Conservation (phyloP, 2,888 invertebrate genomes). For the Macropis europaea region DNA sequence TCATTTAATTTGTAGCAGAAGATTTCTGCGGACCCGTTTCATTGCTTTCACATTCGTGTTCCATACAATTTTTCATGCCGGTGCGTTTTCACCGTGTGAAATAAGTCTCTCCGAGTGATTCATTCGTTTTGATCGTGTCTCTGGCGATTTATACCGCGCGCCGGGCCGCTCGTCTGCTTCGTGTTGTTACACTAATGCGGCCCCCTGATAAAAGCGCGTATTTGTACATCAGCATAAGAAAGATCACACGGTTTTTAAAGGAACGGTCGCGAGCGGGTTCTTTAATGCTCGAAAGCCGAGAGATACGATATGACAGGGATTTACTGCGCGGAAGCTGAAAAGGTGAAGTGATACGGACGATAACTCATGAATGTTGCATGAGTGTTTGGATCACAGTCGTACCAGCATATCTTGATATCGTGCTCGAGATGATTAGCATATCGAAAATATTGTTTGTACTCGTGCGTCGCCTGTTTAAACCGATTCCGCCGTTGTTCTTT, state of each 20-base stretch:
- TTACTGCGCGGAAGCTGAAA: slow-evolving; percentile 50
- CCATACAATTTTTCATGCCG: too few relatives aligned
- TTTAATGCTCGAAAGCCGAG: slow-evolving; percentile 35
- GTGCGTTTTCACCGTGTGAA: background rate
- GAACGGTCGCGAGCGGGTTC: slow-evolving; percentile 17
- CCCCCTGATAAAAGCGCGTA: background rate
- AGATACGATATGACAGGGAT: slow-evolving; percentile 52
- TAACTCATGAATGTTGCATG: slow-evolving; percentile 63
- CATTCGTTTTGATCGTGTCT: background rate
- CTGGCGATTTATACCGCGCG: background rate
- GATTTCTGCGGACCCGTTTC: too few relatives aligned
- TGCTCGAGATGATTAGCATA: slow-evolving; percentile 50
- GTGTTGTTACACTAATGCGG: slow-evolving; percentile 3
- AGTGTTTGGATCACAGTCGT: slow-evolving; percentile 52
- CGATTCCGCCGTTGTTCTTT: slow-evolving; percentile 2
- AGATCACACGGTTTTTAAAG: slow-evolving; percentile 25
- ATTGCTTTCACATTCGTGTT: too few relatives aligned
- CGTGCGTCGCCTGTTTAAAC: slow-evolving; percentile 5
- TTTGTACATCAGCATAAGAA: slow-evolving; percentile 38
- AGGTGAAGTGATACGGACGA: slow-evolving; percentile 46
- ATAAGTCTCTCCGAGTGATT: background rate
- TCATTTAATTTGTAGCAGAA: too few relatives aligned
- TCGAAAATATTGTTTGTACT: slow-evolving; percentile 57
- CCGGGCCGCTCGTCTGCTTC: background rate
- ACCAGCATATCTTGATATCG: slow-evolving; percentile 50